Percentiles rank a stretch among this genome's conserved stretches.
phyloP scores from a whole-genome alignment of 2,888 invertebrate genomes.

The Macaria notata region DNA sequence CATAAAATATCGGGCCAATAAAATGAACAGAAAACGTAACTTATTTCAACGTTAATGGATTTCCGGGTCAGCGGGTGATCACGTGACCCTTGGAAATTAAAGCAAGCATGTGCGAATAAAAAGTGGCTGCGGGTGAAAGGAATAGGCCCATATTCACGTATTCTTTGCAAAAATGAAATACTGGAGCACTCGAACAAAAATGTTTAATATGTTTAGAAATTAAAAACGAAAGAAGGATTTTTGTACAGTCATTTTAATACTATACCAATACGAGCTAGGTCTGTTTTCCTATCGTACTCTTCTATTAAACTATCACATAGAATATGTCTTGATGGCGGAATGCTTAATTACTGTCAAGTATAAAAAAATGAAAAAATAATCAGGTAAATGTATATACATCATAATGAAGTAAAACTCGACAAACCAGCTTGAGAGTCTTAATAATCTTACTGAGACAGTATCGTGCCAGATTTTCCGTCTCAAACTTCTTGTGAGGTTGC shows the following conservation, averaged over 20 bases:
- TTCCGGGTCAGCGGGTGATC: slow-evolving; percentile 50
- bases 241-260: too few relatives aligned
- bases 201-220: background rate
- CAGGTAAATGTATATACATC: too few relatives aligned
- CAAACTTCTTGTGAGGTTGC: slow-evolving; percentile 30
- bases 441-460: slow-evolving; percentile 1
- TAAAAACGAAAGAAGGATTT: background rate
- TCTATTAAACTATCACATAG: too few relatives aligned
- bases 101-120: slow-evolving; percentile 29
- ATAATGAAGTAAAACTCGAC: background rate
- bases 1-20: slow-evolving; percentile 34
- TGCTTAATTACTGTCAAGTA: too few relatives aligned
- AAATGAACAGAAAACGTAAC: slow-evolving; percentile 45
- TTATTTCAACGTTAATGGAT: slow-evolving; percentile 48
- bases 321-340: too few relatives aligned
- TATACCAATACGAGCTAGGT: too few relatives aligned
- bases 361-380: too few relatives aligned
- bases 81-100: slow-evolving; percentile 46
- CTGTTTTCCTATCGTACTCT: too few relatives aligned
- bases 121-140: slow-evolving; percentile 13
- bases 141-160: slow-evolving; percentile 2
- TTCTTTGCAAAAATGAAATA: slow-evolving; percentile 3
- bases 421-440: background rate
- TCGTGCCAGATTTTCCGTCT: slow-evolving; percentile 22
- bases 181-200: background rate